Conservation (phyloP, 2,888 invertebrate species). For the Brachycybe producta region DNA sequence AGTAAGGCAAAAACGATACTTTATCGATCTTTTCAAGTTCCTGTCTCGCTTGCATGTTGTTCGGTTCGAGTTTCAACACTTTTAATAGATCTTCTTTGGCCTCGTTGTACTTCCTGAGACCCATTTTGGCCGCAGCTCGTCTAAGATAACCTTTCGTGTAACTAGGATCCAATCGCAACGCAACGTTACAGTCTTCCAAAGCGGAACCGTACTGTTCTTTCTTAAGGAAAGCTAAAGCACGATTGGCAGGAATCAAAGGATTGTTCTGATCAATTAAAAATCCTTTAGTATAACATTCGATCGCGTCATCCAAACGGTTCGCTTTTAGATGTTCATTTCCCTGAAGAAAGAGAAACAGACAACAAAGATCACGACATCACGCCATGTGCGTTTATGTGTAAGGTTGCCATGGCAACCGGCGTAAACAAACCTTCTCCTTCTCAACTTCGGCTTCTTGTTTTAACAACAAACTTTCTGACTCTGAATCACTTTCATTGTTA, state of each 20-base stretch:
- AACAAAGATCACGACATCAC: not conserved
- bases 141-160: conserved; percentile 35
- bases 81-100: conserved; percentile 58
- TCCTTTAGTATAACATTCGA: conserved; percentile 35
- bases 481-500: not conserved
- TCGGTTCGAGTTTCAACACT: conserved; percentile 61
- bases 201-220: conserved; percentile 51
- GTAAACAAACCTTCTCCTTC: conserved; percentile 62
- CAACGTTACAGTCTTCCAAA: conserved; percentile 34
- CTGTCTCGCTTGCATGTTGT: conserved; percentile 53
- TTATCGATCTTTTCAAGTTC: conserved; percentile 46
- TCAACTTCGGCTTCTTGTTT: conserved; percentile 51
- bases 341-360: conserved; percentile 23
- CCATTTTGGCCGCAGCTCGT: conserved; percentile 41
- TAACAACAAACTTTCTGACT: conserved; percentile 17
- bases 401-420: no score
- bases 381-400: no score
- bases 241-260: conserved; percentile 67
- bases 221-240: conserved; percentile 75
- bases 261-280: conserved; percentile 33
- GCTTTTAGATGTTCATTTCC: conserved; percentile 35
- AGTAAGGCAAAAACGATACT: conserved; percentile 4
- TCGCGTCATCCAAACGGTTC: conserved; percentile 32
- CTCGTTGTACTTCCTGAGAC: conserved; percentile 52
- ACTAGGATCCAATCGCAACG: conserved; percentile 33